Evolutionary conservation across 1,140 invertebrate genomes (phyloP), one percentile per base, ranked within the genome.

Genomic region (Saxidomus purpurata): DNA sequence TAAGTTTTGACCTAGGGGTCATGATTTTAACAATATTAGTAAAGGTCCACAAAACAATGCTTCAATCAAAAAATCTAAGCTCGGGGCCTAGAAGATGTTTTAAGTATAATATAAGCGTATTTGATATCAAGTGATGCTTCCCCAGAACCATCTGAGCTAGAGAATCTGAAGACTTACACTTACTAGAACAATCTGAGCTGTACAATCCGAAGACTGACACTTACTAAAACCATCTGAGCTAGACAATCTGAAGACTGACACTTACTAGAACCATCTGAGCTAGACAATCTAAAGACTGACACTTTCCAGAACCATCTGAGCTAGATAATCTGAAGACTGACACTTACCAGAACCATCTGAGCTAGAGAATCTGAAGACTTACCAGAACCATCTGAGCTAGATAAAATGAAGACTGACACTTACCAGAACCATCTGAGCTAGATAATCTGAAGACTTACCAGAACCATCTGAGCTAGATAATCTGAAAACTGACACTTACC

Each of bases 81-180:
- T n/a, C n/a, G n/a, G n/a, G n/a, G n/a, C n/a, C n/a, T n/a, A n/a
- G n/a, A n/a, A n/a, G n/a, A n/a, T n/a, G n/a, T n/a, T n/a, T n/a
- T n/a, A n/a, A n/a, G n/a, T n/a, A n/a, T n/a, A n/a, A n/a, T n/a
- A n/a, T n/a, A n/a, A n/a, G n/a, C n/a, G n/a, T n/a, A n/a, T n/a
- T n/a, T n/a, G n/a, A n/a, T n/a, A n/a, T n/a, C n/a, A n/a, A n/a
- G n/a, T n/a, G n/a, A n/a, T n/a, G n/a, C n/a, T n/a, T n/a, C n/a
- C n/a, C 99, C 61, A 99, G 95, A 34, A 98, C 98, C 99, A 99
- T 99, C 96, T 99, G 98, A 15, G 98, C 98, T 95, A 97, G 97
- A 17, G 97, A 97, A n/a, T n/a, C n/a, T n/a, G n/a, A n/a, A n/a
- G n/a, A n/a, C n/a, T n/a, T n/a, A 95, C 98, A 98, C 81, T 98